Base-by-base conservation (phyloP, 2,888 invertebrate species). In the Mesorhabditis belari region DNA sequence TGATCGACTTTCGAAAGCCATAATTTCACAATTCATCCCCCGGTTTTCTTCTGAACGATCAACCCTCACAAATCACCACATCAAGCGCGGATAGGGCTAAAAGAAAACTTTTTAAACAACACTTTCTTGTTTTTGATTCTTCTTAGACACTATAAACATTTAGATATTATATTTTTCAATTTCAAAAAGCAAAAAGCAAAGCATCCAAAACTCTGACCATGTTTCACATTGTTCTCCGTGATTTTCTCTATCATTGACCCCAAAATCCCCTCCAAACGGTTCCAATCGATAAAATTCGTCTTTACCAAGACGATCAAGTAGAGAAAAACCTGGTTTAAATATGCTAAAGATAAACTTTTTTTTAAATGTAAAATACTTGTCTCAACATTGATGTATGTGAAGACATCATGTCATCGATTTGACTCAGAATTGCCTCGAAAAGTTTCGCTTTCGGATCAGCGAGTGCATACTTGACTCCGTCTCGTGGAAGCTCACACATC, bases 381-480 rank as follows among this genome's bases (percentile, higher is more conserved):
- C 28, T 54, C 3, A 58, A 23, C 21, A 62, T 4, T 49, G 58
- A 55, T 52, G 28, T 58, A 26, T 62, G 57, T 27, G 57, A 51
- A 25, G 5, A 44, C 4, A 27, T 28, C 9, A 56, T 51, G 28
- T 62, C 62, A 4, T 50, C 57, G 27, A 63, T 55, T 28, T 58
- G 57, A 17, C 29, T 44, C 5, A 68, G 44, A 5, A 67, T 64
- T 2, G 62, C 21, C 28, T 69, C 68, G 28, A 58, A 58, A 3
- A 67, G 52, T 6, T 53, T 61, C 27, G 59, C 63, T 49, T 67
- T 61, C 1, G 68, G 68, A 50, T 67, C 68, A 6, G 62, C 58
- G 54, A 63, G 57, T 21, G 61, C 64, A 56, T 72, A 72, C 17
- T 64, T 62, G 6, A 72, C 70, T 25, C 71, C 67, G 53, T 64